Conservation (phyloP, 2,113 vertebrate genomes). For the Emydura subglobosa region DNA sequence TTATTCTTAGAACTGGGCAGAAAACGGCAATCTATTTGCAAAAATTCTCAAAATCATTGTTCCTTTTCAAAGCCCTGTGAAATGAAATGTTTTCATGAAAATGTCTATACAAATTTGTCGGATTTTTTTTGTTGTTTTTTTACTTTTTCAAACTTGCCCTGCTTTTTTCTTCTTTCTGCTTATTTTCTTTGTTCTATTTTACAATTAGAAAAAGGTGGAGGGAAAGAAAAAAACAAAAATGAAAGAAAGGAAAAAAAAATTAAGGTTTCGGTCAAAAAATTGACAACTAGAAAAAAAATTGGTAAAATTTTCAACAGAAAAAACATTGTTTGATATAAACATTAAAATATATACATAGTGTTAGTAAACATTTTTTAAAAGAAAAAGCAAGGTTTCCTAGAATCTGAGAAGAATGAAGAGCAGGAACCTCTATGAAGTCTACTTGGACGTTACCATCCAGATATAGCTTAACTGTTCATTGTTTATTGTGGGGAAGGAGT, state of each 20-base stretch:
- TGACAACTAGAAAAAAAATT: background rate
- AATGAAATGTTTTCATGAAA: conserved; percentile 12
- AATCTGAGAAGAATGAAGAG: background rate
- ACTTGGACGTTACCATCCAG: background rate
- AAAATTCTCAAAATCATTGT: background rate
- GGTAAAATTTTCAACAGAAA: background rate
- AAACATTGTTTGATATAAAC: background rate
- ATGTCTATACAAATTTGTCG: conserved; percentile 16
- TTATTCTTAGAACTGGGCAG: background rate
- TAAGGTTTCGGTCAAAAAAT: background rate
- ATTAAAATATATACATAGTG: background rate
- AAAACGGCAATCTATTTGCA: background rate
- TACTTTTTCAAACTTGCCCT: background rate
- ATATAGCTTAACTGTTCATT: background rate
- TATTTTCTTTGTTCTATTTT: background rate
- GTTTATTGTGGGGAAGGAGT: rapidly evolving
- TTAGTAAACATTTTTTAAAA: background rate
- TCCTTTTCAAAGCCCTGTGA: conserved; percentile 7
- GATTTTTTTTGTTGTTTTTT: background rate
- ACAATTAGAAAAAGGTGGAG: background rate
- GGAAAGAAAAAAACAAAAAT: background rate
- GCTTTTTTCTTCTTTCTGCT: background rate
- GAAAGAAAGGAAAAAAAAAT: background rate
- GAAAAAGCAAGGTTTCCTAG: background rate
- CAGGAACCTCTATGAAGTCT: background rate